A percentile compares a stretch with the other conserved stretches of the same genome.
Conservation (phyloP, 2,888 invertebrate genomes). For the Platerodrilus igneus region DNA sequence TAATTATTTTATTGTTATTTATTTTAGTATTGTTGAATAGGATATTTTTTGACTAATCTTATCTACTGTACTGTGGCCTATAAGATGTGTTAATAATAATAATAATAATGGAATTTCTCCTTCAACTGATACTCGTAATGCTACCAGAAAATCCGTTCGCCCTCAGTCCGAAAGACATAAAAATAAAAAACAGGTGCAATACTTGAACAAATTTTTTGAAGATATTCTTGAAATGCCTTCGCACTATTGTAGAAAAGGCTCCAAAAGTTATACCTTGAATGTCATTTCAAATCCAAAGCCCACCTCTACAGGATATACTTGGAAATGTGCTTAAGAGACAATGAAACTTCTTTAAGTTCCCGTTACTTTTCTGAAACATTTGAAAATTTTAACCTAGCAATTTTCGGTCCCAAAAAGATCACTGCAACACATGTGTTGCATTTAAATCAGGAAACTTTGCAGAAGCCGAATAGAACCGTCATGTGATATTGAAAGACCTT, state of each 20-base stretch:
- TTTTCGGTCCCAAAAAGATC: slow-evolving; percentile 17
- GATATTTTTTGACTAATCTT: too few species aligned
- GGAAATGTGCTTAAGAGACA: slow-evolving; percentile 9
- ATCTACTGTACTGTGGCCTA: too few species aligned
- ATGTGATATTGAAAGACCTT: slow-evolving; percentile 8
- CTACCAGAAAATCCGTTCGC: not conserved
- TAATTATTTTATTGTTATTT: too few species aligned
- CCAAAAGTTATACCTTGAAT: slow-evolving; percentile 8
- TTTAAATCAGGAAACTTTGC: slow-evolving; percentile 15
- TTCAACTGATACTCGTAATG: too few species aligned
- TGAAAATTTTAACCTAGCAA: slow-evolving; percentile 13
- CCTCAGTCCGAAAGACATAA: too few species aligned
- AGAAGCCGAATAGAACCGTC: too few species aligned
- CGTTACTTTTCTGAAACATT: slow-evolving; percentile 15
- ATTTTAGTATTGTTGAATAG: too few species aligned
- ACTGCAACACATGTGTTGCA: slow-evolving; percentile 17
- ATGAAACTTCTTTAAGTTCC: slow-evolving; percentile 9
- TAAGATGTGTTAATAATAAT: too few species aligned
- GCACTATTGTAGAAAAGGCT: slow-evolving; percentile 6
- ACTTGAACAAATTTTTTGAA: slow-evolving; percentile 1
- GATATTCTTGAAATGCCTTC: slow-evolving; percentile 1
- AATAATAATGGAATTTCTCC: not conserved
- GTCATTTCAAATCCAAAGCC: slow-evolving; percentile 13
- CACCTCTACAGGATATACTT: slow-evolving; percentile 12
- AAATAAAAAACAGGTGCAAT: not conserved